Percentiles rank a stretch among this genome's conserved stretches.
Evolutionary conservation across 2,797 vertebrate species (phyloP).

Genomic region (Cichlasoma orientale): DNA sequence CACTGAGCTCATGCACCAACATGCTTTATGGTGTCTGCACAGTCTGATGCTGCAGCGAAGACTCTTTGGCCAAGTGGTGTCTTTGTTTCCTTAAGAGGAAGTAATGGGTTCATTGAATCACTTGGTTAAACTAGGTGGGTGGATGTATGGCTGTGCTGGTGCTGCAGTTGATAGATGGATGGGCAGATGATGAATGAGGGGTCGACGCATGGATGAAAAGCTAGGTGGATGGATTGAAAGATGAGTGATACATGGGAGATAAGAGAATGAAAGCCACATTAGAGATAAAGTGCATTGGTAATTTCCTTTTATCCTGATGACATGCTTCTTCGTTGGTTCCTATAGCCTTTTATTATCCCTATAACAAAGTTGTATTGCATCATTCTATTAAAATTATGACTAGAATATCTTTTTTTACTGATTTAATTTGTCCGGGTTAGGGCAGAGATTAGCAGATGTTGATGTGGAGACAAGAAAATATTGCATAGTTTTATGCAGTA

Average conservation of each 20-base stretch:
- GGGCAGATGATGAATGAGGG: slow-evolving; percentile 46
- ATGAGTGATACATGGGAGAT: slow-evolving; percentile 45
- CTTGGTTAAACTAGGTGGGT: slow-evolving; percentile 10
- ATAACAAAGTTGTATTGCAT: not conserved
- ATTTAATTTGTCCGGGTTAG: not conserved
- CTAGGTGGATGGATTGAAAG: slow-evolving; percentile 43
- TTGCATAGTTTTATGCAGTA: not conserved
- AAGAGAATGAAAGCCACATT: slow-evolving; percentile 41
- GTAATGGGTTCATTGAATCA: slow-evolving; percentile 17
- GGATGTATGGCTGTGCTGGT: slow-evolving; percentile 24
- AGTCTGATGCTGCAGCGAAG: not conserved
- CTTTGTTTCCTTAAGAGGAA: slow-evolving; percentile 26
- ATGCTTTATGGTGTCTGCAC: not conserved
- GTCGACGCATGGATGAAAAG: slow-evolving; percentile 42
- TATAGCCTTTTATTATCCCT: slow-evolving; percentile 8
- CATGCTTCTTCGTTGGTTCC: not conserved
- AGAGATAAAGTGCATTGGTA: slow-evolving; percentile 9
- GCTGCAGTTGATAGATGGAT: slow-evolving; percentile 44
- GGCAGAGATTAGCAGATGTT: not conserved
- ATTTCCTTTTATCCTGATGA: slow-evolving; percentile 42
- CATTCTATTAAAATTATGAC: not conserved
- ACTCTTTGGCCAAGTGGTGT: not conserved
- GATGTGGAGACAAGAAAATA: not conserved
- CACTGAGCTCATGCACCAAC: not conserved
- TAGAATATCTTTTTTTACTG: not conserved